These are phyloP conservation scores for Globia sparganii DNA, from an alignment of 2,888 invertebrate species.

Conservation along the genomic window DNA sequence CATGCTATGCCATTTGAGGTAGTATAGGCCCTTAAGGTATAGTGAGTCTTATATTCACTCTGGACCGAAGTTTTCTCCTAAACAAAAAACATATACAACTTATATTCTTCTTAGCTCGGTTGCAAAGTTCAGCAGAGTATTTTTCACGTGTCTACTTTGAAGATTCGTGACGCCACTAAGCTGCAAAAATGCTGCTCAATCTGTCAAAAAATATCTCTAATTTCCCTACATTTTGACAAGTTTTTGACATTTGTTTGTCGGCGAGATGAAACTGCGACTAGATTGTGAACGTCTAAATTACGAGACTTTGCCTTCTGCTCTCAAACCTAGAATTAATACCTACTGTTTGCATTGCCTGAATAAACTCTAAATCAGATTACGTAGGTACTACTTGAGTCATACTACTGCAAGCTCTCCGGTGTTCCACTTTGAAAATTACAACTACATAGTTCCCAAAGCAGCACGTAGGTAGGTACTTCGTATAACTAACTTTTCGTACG, in stretches of 20 bases:
- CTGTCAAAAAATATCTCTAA: no score
- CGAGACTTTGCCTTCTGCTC: no score
- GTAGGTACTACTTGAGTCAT: neutral
- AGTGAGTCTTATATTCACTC: neutral
- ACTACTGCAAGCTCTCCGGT: neutral
- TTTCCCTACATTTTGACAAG: no score
- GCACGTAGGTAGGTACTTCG: neutral
- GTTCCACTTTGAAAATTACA: constrained; percentile 12
- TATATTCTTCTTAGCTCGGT: neutral
- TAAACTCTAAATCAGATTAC: constrained; percentile 24
- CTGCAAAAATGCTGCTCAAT: neutral
- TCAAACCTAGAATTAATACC: constrained; percentile 18
- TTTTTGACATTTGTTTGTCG: no score
- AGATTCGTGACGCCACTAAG: neutral
- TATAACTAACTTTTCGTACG: constrained; percentile 4
- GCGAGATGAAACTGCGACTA: no score
- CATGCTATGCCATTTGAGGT: no score
- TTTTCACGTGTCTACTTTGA: neutral
- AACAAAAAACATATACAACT: neutral
- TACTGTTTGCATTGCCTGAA: constrained; percentile 2
- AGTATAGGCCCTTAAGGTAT: no score
- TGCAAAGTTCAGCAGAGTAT: neutral
- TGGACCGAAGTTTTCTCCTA: no score
- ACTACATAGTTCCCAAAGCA: neutral
- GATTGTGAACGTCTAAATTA: no score